Evolutionary conservation across 2,888 invertebrate species (phyloP).

Genomic region (Leptura quadrifasciata): DNA sequence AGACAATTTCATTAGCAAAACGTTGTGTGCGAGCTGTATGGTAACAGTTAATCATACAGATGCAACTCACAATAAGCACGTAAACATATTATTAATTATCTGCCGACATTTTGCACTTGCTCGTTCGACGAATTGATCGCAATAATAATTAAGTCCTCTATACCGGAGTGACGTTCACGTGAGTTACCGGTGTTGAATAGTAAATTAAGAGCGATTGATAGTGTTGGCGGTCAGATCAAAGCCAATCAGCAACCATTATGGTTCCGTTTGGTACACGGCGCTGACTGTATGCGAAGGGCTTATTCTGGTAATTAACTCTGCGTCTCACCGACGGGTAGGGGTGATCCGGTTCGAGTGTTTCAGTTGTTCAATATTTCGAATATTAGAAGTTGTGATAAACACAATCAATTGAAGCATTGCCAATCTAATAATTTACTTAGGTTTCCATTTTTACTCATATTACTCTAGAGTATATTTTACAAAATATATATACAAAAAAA

Average conservation of each 20-base stretch:
- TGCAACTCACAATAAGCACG: not conserved
- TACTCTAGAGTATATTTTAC: no score
- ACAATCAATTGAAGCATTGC: no score
- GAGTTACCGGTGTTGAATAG: constrained; percentile 62
- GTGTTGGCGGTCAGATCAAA: constrained; percentile 68
- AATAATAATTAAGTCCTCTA: constrained; percentile 61
- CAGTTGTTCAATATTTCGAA: no score
- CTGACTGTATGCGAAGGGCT: constrained; percentile 46
- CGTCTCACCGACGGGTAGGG: constrained; percentile 37
- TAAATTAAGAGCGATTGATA: constrained; percentile 69
- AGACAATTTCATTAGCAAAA: not conserved
- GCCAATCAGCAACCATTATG: constrained; percentile 69
- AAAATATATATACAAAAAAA: no score
- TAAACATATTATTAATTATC: constrained; percentile 27
- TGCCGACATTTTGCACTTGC: constrained; percentile 13
- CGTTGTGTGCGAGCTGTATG: not conserved
- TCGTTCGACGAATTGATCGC: constrained; percentile 14
- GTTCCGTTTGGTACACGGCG: constrained; percentile 42
- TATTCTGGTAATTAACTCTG: constrained; percentile 58
- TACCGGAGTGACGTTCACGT: constrained; percentile 48
- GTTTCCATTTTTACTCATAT: no score
- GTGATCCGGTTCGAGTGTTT: not conserved
- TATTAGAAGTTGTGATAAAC: no score
- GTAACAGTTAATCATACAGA: not conserved
- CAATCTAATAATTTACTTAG: no score